phyloP scores from a whole-genome alignment of 2,113 vertebrate genomes.

The Ceyx cyanopectus region DNA sequence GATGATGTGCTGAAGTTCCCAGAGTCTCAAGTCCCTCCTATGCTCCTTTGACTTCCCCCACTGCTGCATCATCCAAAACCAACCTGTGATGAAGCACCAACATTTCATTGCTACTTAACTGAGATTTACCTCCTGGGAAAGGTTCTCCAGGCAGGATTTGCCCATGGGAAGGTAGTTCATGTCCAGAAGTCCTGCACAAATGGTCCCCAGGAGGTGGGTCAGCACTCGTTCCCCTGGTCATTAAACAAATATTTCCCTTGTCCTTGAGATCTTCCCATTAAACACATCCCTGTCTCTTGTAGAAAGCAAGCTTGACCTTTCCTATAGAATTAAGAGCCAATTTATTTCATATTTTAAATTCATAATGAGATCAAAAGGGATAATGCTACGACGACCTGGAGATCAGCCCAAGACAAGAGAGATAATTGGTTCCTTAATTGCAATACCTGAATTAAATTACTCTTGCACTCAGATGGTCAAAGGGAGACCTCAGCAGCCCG shows the following conservation, averaged over 20 bases:
- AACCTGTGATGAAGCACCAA: too few relatives aligned
- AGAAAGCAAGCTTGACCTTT: slow-evolving; percentile 21
- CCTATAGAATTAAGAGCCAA: slow-evolving; percentile 20
- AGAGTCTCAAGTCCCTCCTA: accelerated
- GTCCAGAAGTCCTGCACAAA: background rate
- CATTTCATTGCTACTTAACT: accelerated
- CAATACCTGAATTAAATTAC: slow-evolving; percentile 33
- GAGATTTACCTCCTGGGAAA: background rate
- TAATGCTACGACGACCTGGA: slow-evolving; percentile 20
- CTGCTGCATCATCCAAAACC: accelerated
- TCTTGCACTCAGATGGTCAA: background rate
- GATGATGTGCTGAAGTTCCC: accelerated
- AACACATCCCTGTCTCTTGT: background rate
- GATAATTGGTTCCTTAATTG: slow-evolving; percentile 65
- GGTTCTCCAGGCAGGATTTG: background rate
- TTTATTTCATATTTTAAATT: slow-evolving; percentile 55
- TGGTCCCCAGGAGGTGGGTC: accelerated
- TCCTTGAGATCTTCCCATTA: slow-evolving; percentile 27
- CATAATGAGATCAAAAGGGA: slow-evolving; percentile 62
- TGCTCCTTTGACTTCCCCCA: background rate
- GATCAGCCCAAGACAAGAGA: slow-evolving; percentile 34
- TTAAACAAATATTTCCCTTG: background rate
- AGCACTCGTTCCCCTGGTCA: background rate
- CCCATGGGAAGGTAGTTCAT: accelerated
- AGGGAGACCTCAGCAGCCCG: background rate